These are phyloP conservation scores for Margaritifera margaritifera DNA, from an alignment of 2,888 invertebrate genomes.

Conservation along the genomic window DNA sequence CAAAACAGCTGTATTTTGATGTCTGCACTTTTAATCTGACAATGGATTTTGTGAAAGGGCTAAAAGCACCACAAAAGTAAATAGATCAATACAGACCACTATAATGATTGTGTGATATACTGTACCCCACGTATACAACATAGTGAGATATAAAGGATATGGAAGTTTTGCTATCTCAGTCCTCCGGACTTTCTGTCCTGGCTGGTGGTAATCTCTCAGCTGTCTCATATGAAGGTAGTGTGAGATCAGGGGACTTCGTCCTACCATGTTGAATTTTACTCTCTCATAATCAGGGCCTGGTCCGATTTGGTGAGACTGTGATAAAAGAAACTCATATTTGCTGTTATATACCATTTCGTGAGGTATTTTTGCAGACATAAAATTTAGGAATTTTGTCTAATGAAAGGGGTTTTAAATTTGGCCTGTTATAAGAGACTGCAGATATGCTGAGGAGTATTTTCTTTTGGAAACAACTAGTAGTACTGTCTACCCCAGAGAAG, in stretches of 20 bases:
- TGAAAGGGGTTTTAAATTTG: no score
- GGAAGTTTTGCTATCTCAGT: conserved; percentile 64
- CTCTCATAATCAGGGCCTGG: conserved; percentile 67
- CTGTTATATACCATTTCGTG: not conserved
- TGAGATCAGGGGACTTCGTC: conserved; percentile 69
- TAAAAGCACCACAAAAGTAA: no score
- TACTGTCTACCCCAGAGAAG: no score
- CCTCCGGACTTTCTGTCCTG: conserved; percentile 60
- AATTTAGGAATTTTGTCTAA: not conserved
- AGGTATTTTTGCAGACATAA: not conserved
- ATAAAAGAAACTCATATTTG: not conserved
- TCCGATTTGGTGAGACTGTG: conserved; percentile 67
- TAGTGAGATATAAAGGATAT: conserved; percentile 50
- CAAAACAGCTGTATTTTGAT: no score
- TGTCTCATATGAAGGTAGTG: conserved; percentile 69
- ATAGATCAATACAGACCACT: no score
- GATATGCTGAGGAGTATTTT: no score
- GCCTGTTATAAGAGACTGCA: no score
- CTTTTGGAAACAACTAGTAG: no score
- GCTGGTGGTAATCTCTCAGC: conserved; percentile 55
- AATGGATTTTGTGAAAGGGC: no score
- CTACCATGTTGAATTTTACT: conserved; percentile 69
- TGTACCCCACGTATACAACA: conserved; percentile 1
- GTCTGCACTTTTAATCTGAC: no score
- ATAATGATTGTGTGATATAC: not conserved